These are phyloP conservation scores for Fregata magnificens DNA, from an alignment of 2,113 vertebrate species.

Conservation along the genomic window DNA sequence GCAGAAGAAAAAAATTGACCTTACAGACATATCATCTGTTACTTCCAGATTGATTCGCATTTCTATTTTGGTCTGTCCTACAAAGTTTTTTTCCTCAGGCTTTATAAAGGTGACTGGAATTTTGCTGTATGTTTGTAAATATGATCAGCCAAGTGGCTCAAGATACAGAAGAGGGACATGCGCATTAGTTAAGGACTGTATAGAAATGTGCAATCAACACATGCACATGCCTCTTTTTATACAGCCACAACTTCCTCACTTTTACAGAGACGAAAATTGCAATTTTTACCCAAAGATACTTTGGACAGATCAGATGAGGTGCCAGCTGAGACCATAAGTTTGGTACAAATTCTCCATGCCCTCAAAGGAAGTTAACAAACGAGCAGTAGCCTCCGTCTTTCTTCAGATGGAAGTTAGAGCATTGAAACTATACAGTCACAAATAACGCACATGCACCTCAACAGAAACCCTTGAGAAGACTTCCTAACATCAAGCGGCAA, in stretches of 20 bases:
- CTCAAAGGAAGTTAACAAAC: background rate
- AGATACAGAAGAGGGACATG: background rate
- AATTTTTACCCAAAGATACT: background rate
- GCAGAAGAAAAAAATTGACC: background rate
- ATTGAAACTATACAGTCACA: background rate
- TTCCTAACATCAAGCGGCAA: background rate
- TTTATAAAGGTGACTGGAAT: background rate
- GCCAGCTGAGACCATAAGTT: background rate
- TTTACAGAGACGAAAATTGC: background rate
- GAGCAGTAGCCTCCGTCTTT: background rate
- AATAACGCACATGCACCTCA: background rate
- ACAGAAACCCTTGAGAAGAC: background rate
- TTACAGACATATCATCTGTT: background rate
- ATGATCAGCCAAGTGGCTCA: background rate
- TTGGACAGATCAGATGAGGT: background rate
- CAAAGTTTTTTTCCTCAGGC: background rate
- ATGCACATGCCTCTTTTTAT: background rate
- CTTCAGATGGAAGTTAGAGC: background rate
- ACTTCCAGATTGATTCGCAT: background rate
- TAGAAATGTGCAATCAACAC: background rate
- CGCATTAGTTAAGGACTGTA: background rate
- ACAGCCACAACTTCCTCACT: background rate
- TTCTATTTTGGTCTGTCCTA: background rate
- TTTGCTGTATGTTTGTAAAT: background rate
- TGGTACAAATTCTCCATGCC: background rate